Base-by-base conservation (phyloP, 2,113 vertebrate genomes). In the Poecilia latipinna region DNA sequence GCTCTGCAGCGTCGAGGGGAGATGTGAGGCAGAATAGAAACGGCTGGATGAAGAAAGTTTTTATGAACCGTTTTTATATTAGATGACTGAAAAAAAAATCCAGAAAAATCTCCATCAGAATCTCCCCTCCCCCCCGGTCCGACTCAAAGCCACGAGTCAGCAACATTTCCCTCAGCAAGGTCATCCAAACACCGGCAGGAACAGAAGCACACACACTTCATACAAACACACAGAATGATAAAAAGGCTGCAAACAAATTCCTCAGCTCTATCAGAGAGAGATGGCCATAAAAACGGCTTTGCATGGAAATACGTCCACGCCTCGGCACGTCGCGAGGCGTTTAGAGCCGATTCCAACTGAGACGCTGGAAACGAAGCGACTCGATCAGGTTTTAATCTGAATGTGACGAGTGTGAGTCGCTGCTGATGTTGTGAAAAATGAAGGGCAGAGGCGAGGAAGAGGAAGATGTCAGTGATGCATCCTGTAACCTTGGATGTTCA, bases 91-190 rank as follows among this genome's bases (percentile, higher is more conserved):
- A 12, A 37, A 12, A 37, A 11, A 57, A n/a, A 24, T 64, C 48
- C 51, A 24, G 64, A 66, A 60, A 60, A 57, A 8, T 19, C 51
- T 57, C 51, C 51, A n/a, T 22, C 17, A 19, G 44, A 3, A 57
- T 11, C 51, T 42, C 73, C 17, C 61, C n/a, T 51, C 77, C 69
- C 71, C 72, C 88, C 84, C 79, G 48, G 80, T 37, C 8, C 32
- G 0, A 29, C 79, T 63, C 57, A 67, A 65, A 62, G 60, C 69
- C 66, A 28, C 51, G 72, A 82, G 78, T 93, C 88, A 91, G 90
- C 91, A 90, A 85, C 84, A 77, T 86, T 78, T n/a, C 28, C 51
- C 72, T 72, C 32, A 65, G 67, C 82, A 91, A 92, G 88, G 90
- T 91, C 90, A 91, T 79, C 31, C 85, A 72, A 65, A 83, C 65